Evolutionary conservation across 2,797 vertebrate genomes (phyloP).

Genomic region (Leptatherina wallacei): DNA sequence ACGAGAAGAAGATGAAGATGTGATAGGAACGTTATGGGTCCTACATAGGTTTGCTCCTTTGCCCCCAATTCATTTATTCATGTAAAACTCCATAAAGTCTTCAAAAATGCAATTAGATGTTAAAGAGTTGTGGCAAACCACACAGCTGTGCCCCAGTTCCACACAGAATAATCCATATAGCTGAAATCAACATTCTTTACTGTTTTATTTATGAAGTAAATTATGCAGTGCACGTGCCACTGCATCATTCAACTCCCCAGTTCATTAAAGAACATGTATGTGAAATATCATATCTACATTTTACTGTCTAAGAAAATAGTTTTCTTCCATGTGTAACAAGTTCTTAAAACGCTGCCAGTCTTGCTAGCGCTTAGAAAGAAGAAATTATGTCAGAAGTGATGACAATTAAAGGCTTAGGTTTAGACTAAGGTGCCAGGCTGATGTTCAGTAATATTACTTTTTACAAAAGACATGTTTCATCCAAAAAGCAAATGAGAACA

Average conservation of each 20-base stretch:
- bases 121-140: conserved; percentile 5
- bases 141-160: conserved; percentile 6
- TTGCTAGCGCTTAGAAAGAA: not conserved
- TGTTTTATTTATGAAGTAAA: conserved; percentile 4
- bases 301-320: not conserved
- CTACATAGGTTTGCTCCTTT: not conserved
- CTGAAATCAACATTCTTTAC: not conserved
- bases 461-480: not conserved
- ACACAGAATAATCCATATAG: not conserved
- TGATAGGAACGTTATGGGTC: not conserved
- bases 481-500: not conserved
- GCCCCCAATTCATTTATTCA: not conserved
- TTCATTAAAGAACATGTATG: not conserved
- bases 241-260: conserved; percentile 3
- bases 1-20: not conserved
- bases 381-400: no score
- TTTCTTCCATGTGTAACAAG: not conserved
- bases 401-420: not conserved
- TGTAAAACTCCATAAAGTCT: not conserved
- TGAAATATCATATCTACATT: not conserved
- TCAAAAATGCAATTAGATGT: not conserved
- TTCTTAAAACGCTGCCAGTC: not conserved
- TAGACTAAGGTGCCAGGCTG: not conserved
- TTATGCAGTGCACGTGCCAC: not conserved
- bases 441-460: not conserved